These are phyloP conservation scores for Gnathonemus longibarbis DNA, from an alignment of 2,113 vertebrate genomes.

Conservation along the genomic window DNA sequence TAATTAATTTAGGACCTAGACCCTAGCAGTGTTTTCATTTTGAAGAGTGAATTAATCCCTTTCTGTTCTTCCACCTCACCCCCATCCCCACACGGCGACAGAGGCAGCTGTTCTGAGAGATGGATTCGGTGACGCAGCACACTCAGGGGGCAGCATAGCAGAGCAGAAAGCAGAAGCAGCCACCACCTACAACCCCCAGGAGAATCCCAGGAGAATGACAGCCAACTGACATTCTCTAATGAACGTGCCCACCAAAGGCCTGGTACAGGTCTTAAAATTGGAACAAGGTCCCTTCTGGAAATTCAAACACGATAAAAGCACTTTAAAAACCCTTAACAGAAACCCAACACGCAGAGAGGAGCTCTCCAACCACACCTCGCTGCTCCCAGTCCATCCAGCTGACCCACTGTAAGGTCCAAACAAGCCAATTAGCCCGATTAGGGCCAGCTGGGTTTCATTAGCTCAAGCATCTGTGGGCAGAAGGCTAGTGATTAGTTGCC, in stretches of 20 bases:
- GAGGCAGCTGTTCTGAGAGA: neutral
- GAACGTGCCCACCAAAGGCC: neutral
- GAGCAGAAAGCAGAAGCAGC: neutral
- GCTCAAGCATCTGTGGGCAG: neutral
- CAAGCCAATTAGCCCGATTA: neutral
- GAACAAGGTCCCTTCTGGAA: neutral
- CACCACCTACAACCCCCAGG: neutral
- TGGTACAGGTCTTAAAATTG: neutral
- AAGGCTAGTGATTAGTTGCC: neutral
- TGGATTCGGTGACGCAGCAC: neutral
- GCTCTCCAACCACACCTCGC: neutral
- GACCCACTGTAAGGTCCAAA: neutral
- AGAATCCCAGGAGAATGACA: neutral
- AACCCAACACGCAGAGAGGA: neutral
- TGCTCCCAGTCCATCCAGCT: neutral
- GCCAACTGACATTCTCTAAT: neutral
- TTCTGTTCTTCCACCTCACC: neutral
- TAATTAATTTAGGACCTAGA: neutral
- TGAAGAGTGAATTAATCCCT: neutral
- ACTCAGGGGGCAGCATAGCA: neutral
- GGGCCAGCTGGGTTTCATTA: neutral
- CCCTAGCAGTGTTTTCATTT: neutral
- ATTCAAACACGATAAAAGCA: neutral
- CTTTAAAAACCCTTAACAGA: neutral
- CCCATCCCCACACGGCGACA: neutral